These are phyloP conservation scores for Lordiphosa fenestrarum DNA, from an alignment of 2,888 invertebrate species.

Conservation along the genomic window DNA sequence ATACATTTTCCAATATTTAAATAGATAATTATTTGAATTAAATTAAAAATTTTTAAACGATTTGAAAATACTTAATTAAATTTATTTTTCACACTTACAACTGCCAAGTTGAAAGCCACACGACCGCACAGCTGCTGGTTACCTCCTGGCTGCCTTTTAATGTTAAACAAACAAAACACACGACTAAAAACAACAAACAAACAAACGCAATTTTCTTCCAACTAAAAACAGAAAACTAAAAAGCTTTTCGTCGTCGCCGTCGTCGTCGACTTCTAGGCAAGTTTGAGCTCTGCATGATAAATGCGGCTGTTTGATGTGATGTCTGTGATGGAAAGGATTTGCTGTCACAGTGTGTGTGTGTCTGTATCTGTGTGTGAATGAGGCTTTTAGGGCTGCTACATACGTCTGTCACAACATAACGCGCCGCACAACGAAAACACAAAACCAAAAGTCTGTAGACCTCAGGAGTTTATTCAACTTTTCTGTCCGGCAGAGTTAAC, in stretches of 20 bases:
- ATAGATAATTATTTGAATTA: no score
- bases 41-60: not conserved
- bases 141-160: constrained; percentile 16
- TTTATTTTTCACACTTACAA: not conserved
- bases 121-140: not conserved
- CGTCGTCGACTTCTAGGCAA: constrained; percentile 31
- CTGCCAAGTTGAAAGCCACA: not conserved
- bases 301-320: constrained; percentile 46
- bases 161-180: constrained; percentile 17
- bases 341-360: constrained; percentile 17
- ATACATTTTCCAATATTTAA: no score
- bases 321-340: constrained; percentile 29
- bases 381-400: constrained; percentile 28
- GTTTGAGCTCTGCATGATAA: constrained; percentile 54
- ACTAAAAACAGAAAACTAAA: constrained; percentile 43
- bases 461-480: constrained; percentile 33
- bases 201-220: constrained; percentile 26
- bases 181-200: constrained; percentile 12
- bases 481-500: constrained; percentile 2
- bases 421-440: constrained; percentile 32
- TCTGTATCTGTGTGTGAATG: constrained; percentile 16
- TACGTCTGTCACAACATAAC: constrained; percentile 33
- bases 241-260: constrained; percentile 44
- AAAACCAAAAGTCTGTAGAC: constrained; percentile 16
- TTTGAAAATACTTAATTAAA: not conserved